Conservation (phyloP, 1,140 invertebrate species). For the Bombyx mori region DNA sequence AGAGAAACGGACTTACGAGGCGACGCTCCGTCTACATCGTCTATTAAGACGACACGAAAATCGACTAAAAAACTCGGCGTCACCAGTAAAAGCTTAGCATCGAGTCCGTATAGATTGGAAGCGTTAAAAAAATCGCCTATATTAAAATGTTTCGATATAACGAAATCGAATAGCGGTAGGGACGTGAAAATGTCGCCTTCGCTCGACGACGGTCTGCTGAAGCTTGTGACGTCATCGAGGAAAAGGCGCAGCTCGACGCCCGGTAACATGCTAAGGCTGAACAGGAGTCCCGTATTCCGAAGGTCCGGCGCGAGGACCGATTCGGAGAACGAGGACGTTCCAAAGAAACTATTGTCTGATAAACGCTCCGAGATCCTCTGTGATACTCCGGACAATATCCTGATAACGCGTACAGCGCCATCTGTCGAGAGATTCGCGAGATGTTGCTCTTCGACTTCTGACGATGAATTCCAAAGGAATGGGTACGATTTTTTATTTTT, state of each 20-base stretch:
- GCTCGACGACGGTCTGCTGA: constrained; percentile 37
- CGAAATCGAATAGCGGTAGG: constrained; percentile 25
- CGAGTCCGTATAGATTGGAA: constrained; percentile 39
- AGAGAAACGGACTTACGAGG: constrained; percentile 19
- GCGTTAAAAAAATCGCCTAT: constrained; percentile 27
- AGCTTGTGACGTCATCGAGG: constrained; percentile 30
- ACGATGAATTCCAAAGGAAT: background rate
- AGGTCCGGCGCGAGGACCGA: constrained; percentile 41
- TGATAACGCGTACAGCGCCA: constrained; percentile 57
- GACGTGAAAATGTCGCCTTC: constrained; percentile 15
- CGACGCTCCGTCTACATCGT: constrained; percentile 17
- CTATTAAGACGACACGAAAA: constrained; percentile 4
- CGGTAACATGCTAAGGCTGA: constrained; percentile 10
- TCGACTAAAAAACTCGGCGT: background rate
- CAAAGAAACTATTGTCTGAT: constrained; percentile 7
- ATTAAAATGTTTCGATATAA: constrained; percentile 44
- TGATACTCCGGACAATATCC: constrained; percentile 42
- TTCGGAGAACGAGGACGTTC: constrained; percentile 42
- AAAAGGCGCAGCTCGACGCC: constrained; percentile 56
- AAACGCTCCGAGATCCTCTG: constrained; percentile 35
- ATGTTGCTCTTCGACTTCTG: constrained; percentile 27
- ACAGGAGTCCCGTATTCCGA: constrained; percentile 29
- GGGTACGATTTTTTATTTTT: background rate
- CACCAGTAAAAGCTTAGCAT: constrained; percentile 32
- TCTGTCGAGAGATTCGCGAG: constrained; percentile 34